A percentile compares a stretch with the other conserved stretches of the same genome.
Conservation (phyloP, 2,113 vertebrate species). For the Dasyprocta punctata region DNA sequence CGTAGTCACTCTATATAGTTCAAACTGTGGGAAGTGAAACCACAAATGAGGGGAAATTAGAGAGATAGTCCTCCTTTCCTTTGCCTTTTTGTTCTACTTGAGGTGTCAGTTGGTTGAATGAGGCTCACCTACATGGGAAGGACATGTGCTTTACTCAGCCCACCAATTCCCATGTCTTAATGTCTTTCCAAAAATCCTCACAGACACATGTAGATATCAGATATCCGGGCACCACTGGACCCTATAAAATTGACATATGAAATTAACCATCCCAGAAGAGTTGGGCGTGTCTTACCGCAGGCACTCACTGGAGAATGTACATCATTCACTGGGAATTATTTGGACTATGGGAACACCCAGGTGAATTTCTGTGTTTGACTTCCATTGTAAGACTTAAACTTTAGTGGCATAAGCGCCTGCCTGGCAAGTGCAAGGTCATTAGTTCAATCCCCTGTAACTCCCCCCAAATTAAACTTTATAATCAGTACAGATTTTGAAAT, state of each 20-base stretch:
- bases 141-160: not conserved
- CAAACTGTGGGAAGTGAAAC: not conserved
- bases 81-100: not conserved
- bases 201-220: not conserved
- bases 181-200: not conserved
- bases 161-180: not conserved
- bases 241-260: not conserved
- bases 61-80: no score
- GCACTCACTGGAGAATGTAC: not conserved
- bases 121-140: not conserved
- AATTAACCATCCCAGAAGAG: not conserved
- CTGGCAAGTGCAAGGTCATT: no score
- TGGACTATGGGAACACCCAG: not conserved
- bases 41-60: not conserved
- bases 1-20: not conserved
- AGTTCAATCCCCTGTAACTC: no score
- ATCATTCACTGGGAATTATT: not conserved
- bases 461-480: not conserved
- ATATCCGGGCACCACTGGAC: not conserved
- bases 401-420: no score
- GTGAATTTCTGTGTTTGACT: not conserved
- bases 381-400: not conserved
- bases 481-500: not conserved
- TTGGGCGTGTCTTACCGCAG: not conserved
- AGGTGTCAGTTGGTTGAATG: no score